Base-by-base conservation (phyloP, 2,113 vertebrate genomes). In the Coracopsis vasa region DNA sequence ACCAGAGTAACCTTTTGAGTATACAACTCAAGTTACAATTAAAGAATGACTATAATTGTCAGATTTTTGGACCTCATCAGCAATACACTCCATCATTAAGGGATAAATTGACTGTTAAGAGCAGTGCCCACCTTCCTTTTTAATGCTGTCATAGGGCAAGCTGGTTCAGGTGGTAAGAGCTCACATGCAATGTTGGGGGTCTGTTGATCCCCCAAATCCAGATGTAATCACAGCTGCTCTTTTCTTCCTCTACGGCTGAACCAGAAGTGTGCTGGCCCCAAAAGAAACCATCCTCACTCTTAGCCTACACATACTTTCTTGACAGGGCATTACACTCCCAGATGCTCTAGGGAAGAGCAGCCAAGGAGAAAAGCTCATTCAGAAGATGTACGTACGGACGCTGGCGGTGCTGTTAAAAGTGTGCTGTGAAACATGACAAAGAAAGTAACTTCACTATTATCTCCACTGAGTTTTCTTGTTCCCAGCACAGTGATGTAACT, bases 31-130 rank as follows among this genome's bases (percentile, higher is more conserved):
- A 84, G 56, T 86, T 75, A 84, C 83, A 93, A 81, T 92, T 93
- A 94, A 95, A 96, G 85, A 67, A 66, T 35, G 47, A 80, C 35
- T 94, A 5, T 69, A 94, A 86, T 66, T 94, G 86, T 74, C 83
- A 90, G 82, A 53, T 60, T 86, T 95, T 83, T 86, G 73, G 86
- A 64, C 69, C 80, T 88, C 54, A 37, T 50, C 2, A 2, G 8
- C 51, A 81, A 61, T 33, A 18, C 25, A 17, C 33, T 92, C 92
- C 31, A 51, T 66, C 83, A 74, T 47, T 51, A 58, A 56, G 54
- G 77, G 53, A 65, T 75, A 79, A 92, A 95, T 61, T 81, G 88
- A 39, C 54, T 79, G 56, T 1, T 69, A 48, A 82, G 51, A 89
- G 48, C 48, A 47, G 33, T n/a, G 15, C 50, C 47, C 65, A 29